Percentiles rank a stretch among this genome's conserved stretches.
Evolutionary conservation across 2,888 invertebrate genomes (phyloP).

Genomic region (Hedya salicella): DNA sequence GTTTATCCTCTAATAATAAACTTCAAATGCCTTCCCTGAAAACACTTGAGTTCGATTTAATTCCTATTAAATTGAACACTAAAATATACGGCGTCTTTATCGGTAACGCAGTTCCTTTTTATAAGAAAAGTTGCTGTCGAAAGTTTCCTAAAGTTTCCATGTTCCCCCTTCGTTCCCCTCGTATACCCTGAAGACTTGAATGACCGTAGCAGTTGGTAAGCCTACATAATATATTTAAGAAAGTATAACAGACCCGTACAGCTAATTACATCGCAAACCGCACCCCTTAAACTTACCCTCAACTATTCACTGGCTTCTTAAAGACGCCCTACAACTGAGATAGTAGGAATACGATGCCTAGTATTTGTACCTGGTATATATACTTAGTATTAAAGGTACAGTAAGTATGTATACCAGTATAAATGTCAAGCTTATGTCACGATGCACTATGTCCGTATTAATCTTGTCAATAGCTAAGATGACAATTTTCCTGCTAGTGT

Average conservation of each 20-base stretch:
- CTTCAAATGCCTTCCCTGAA: too few relatives aligned
- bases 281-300: conserved; percentile 48
- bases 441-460: too few relatives aligned
- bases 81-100: not conserved
- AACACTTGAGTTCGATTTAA: too few relatives aligned
- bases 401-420: too few relatives aligned
- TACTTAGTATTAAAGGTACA: not conserved
- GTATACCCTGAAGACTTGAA: not conserved
- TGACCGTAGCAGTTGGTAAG: not conserved
- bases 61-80: not conserved
- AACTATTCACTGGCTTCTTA: conserved; percentile 48
- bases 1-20: too few relatives aligned
- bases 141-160: not conserved
- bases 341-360: conserved; percentile 11
- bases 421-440: too few relatives aligned
- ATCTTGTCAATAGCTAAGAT: too few relatives aligned
- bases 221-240: conserved; percentile 16
- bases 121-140: not conserved
- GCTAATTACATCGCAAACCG: conserved; percentile 45
- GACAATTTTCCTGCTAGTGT: too few relatives aligned
- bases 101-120: not conserved
- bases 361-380: conserved; percentile 9
- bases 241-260: conserved; percentile 31
- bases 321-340: conserved; percentile 74
- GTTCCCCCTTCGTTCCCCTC: not conserved